Base-by-base conservation (phyloP, 2,797 vertebrate species). In the Thamnophis elegans region DNA sequence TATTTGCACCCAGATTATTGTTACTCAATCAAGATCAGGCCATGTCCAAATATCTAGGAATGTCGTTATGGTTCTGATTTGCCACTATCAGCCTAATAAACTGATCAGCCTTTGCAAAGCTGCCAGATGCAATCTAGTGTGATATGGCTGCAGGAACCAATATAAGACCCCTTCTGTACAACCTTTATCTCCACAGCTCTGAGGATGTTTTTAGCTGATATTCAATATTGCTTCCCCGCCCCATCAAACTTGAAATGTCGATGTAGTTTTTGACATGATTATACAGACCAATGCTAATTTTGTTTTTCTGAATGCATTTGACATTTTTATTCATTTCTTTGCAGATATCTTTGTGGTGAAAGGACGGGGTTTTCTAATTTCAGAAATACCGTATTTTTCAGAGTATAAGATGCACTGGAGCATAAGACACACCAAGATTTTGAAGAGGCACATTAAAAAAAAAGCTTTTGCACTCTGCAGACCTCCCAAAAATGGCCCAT, bases 221-320 rank as follows among this genome's bases (percentile, higher is more conserved):
- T 47, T 20, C 20, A 25, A 47, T 82, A 25, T 82, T 5, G 20
- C 36, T 82, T 47, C 0, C 20, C 36, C 8, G 1, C 28, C 25
- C 12, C 36, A 82, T 47, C 10, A 25, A 82, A 82, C 47, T 25
- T 82, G 73, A 82, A 82, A 82, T 47, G 36, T 47, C 36, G 25
- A 5, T 47, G 36, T 47, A 47, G 58, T 90, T 91, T 95, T 96
- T 95, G 91, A 92, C 94, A 95, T 94, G 95, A 94, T 94, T 94
- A 91, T 87, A 47, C 94, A 93, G 42, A 94, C 92, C 94, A 93
- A 94, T 95, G 94, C 94, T 94, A 94, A 95, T 92, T 65, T 95
- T 93, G 90, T 95, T 85, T 47, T 14, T 94, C 28, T 28, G 78
- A 92, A 18, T 91, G 1, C 91, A 91, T 90, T 16, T 87, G n/a